A percentile compares a stretch with the other conserved stretches of the same genome.
Evolutionary conservation across 2,113 vertebrate genomes (phyloP).

Genomic region (Gobio gobio): DNA sequence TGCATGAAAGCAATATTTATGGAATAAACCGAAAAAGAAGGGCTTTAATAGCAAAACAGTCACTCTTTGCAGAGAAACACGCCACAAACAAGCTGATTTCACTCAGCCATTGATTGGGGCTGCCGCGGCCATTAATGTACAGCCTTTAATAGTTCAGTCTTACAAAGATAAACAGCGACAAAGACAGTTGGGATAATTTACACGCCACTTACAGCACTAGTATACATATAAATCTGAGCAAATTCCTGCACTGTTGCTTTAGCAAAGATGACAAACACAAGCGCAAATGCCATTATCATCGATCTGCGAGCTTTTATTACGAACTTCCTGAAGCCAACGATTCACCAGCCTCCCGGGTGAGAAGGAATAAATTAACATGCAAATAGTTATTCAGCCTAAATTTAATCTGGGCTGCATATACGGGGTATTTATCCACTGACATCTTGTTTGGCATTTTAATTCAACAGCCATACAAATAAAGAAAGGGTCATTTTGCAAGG

Average conservation of each 20-base stretch:
- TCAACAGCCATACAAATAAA: slow-evolving; percentile 31
- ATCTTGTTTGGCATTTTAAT: slow-evolving; percentile 44
- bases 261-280: slow-evolving; percentile 83
- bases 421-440: slow-evolving; percentile 61
- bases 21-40: neutral
- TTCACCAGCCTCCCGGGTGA: slow-evolving; percentile 57
- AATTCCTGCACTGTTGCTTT: slow-evolving; percentile 79
- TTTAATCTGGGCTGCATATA: slow-evolving; percentile 64
- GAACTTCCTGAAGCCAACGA: slow-evolving; percentile 78
- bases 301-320: slow-evolving; percentile 82
- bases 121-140: slow-evolving; percentile 76
- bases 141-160: slow-evolving; percentile 76
- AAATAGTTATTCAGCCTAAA: slow-evolving; percentile 70
- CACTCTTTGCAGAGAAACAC: slow-evolving; percentile 70
- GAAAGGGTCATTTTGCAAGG: slow-evolving; percentile 27
- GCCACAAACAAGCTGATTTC: slow-evolving; percentile 73
- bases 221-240: slow-evolving; percentile 82
- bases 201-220: slow-evolving; percentile 84
- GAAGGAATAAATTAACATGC: slow-evolving; percentile 78
- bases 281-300: slow-evolving; percentile 83
- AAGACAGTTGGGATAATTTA: slow-evolving; percentile 83
- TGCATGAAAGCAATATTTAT: neutral
- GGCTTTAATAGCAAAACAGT: neutral
- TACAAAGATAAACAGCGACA: slow-evolving; percentile 81
- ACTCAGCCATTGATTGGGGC: slow-evolving; percentile 78